phyloP scores from a whole-genome alignment of 2,888 invertebrate genomes.

The Hedya salicella region DNA sequence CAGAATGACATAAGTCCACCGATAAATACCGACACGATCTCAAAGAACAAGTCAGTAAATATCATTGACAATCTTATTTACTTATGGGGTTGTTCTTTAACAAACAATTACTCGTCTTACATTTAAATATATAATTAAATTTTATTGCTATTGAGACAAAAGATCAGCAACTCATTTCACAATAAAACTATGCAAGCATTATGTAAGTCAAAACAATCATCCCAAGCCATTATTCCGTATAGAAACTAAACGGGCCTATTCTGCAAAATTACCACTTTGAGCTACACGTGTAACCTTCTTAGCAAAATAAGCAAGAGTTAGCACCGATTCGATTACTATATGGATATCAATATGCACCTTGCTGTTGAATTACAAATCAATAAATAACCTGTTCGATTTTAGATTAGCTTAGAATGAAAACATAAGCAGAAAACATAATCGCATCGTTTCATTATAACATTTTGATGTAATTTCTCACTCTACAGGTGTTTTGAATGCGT shows the following conservation, averaged over 20 bases:
- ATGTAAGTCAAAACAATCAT: constrained; percentile 4
- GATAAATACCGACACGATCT: no score
- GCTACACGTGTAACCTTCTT: constrained; percentile 78
- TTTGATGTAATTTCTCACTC: background rate
- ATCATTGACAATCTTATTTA: no score
- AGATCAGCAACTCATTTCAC: background rate
- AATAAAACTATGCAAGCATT: constrained; percentile 4
- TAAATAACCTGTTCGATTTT: constrained; percentile 35
- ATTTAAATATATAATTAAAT: background rate
- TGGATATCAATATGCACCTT: constrained; percentile 26
- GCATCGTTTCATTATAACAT: background rate
- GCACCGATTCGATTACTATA: constrained; percentile 25
- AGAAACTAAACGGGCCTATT: constrained; percentile 42
- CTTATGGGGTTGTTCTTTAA: no score
- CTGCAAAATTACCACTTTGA: constrained; percentile 57
- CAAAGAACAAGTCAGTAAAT: no score
- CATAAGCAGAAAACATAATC: background rate
- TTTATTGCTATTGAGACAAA: background rate
- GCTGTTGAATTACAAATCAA: constrained; percentile 51
- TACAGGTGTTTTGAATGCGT: background rate
- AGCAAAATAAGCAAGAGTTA: constrained; percentile 49
- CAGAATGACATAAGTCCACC: no score
- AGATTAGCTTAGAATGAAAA: background rate
- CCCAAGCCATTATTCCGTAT: constrained; percentile 13
- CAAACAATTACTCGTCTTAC: no score